Percentiles rank a stretch among this genome's conserved stretches.
Conservation (phyloP, 1,140 invertebrate species). For the Rhynchophorus ferrugineus region DNA sequence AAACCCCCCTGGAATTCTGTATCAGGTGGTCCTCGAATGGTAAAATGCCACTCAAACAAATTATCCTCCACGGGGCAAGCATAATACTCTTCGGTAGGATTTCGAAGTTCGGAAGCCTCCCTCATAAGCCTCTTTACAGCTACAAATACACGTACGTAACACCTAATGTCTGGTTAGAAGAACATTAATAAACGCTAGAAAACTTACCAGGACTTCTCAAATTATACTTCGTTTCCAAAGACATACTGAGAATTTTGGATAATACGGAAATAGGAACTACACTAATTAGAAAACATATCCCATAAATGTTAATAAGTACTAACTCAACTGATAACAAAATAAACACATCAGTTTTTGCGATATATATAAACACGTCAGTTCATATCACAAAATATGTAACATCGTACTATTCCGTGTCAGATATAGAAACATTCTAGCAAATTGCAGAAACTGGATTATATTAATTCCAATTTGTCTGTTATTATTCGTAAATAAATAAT, state of each 20-base stretch:
- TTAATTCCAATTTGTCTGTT: no score
- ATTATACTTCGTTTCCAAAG: constrained; percentile 37
- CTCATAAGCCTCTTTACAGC: constrained; percentile 91
- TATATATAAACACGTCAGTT: no score
- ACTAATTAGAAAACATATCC: no score
- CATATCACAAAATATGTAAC: no score
- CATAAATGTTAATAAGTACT: no score
- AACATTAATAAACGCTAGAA: not conserved
- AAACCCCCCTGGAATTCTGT: constrained; percentile 85
- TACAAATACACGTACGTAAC: constrained; percentile 33
- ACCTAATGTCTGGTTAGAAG: no score
- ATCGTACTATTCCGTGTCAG: no score
- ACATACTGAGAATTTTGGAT: constrained; percentile 24
- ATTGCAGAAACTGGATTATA: no score
- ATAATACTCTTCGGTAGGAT: constrained; percentile 84
- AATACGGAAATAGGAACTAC: no score
- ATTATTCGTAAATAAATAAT: no score
- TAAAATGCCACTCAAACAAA: constrained; percentile 98
- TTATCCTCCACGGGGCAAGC: constrained; percentile 91
- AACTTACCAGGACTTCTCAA: constrained; percentile 39
- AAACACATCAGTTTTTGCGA: not conserved
- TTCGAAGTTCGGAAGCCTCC: constrained; percentile 79
- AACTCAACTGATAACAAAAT: not conserved
- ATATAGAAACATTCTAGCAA: no score
- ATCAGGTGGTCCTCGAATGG: constrained; percentile 77